Evolutionary conservation across 2,797 vertebrate genomes (phyloP).

Genomic region (Garrulus glandarius): DNA sequence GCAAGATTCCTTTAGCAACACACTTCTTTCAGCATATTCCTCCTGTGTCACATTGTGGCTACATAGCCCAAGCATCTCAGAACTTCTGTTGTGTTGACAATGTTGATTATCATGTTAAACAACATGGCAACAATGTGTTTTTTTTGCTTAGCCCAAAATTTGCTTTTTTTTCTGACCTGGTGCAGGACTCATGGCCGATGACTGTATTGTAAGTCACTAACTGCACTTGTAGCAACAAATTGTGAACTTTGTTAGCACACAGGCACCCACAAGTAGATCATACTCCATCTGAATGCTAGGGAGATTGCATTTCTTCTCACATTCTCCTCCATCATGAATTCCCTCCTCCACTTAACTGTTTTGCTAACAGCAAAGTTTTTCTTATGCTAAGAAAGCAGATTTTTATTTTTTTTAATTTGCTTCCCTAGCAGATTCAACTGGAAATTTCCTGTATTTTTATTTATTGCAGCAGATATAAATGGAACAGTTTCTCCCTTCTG

Average conservation of each 20-base stretch:
- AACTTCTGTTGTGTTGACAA: background rate
- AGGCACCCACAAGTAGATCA: background rate
- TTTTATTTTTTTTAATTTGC: background rate
- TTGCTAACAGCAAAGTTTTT: background rate
- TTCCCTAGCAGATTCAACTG: background rate
- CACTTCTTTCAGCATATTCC: background rate
- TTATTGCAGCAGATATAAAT: background rate
- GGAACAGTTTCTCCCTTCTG: background rate
- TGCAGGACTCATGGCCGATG: background rate
- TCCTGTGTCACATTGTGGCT: background rate
- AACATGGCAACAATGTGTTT: accelerated
- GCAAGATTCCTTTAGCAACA: background rate
- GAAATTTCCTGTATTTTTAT: background rate
- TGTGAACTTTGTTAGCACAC: background rate
- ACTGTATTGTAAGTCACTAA: background rate
- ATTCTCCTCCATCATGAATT: background rate
- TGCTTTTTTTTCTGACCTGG: background rate
- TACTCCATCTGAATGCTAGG: background rate
- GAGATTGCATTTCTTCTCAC: background rate
- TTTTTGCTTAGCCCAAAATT: background rate
- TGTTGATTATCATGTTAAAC: background rate
- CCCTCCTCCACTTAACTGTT: background rate
- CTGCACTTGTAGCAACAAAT: background rate
- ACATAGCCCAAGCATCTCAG: background rate
- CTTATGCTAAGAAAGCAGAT: background rate